phyloP scores from a whole-genome alignment of 2,113 vertebrate species.

The Lasiurus borealis region DNA sequence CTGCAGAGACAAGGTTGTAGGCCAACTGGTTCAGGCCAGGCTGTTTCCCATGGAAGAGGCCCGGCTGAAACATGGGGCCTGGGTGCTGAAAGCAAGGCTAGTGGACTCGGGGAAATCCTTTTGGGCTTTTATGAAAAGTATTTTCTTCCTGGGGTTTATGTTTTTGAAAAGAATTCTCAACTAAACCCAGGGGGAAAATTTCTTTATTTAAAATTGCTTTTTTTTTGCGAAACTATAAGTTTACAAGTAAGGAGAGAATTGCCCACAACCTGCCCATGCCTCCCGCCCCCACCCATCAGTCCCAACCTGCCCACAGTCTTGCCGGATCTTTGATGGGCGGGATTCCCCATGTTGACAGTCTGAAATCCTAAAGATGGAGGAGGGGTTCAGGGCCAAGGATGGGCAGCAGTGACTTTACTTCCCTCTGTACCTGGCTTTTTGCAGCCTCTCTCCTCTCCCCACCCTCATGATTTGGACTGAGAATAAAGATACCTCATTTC shows the following conservation, averaged over 20 bases:
- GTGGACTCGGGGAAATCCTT: not conserved
- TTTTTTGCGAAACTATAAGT: constrained; percentile 81
- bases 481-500: constrained; percentile 42
- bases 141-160: not conserved
- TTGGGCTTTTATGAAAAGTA: not conserved
- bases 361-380: constrained; percentile 70
- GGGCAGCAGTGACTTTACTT: not conserved
- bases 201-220: constrained; percentile 83
- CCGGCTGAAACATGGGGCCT: not conserved
- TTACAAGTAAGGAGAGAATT: constrained; percentile 81
- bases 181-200: constrained; percentile 82
- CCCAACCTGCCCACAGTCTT: constrained; percentile 18
- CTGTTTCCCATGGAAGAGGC: not conserved
- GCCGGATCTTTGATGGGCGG: not conserved
- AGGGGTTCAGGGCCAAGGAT: constrained; percentile 51
- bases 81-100: not conserved
- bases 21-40: not conserved
- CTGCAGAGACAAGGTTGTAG: not conserved
- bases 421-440: constrained; percentile 42
- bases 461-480: constrained; percentile 58
- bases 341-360: constrained; percentile 47
- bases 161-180: constrained; percentile 79
- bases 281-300: constrained; percentile 48
- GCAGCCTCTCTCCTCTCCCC: constrained; percentile 11
- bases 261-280: constrained; percentile 26